phyloP scores from a whole-genome alignment of 1,140 invertebrate genomes.

The Meloidogyne floridensis region DNA sequence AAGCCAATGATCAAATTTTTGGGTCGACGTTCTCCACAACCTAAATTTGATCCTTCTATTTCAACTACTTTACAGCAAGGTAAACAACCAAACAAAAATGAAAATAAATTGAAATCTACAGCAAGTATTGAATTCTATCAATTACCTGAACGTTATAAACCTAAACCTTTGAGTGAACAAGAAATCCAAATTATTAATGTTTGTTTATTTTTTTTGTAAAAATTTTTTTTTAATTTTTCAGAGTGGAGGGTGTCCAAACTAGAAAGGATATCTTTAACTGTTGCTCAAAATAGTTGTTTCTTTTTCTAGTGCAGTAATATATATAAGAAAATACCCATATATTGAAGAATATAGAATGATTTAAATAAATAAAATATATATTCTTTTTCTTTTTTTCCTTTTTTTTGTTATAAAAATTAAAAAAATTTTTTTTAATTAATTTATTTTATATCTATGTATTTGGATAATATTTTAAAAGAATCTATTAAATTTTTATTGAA shows the following conservation, averaged over 20 bases:
- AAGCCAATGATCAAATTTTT: slow-evolving; percentile 58
- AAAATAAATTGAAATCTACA: background rate
- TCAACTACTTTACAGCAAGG: slow-evolving; percentile 3
- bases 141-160: slow-evolving; percentile 50
- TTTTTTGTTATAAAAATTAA: background rate
- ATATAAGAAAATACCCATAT: background rate
- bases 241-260: slow-evolving; percentile 17
- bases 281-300: slow-evolving; percentile 5
- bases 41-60: slow-evolving; percentile 40
- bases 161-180: slow-evolving; percentile 53
- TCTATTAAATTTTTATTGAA: background rate
- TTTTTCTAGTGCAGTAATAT: background rate
- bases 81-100: background rate
- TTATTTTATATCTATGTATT: background rate
- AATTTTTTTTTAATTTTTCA: slow-evolving; percentile 1
- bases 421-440: background rate
- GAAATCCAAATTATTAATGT: slow-evolving; percentile 61
- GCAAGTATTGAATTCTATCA: slow-evolving; percentile 43
- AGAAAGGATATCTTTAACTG: slow-evolving; percentile 14
- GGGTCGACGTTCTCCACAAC: slow-evolving; percentile 38
- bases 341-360: background rate
- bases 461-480: background rate
- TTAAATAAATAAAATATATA: slow-evolving; percentile 13
- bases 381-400: background rate
- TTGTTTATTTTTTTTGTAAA: background rate